These are phyloP conservation scores for Troides aeacus DNA, from an alignment of 2,888 invertebrate species.

Conservation along the genomic window DNA sequence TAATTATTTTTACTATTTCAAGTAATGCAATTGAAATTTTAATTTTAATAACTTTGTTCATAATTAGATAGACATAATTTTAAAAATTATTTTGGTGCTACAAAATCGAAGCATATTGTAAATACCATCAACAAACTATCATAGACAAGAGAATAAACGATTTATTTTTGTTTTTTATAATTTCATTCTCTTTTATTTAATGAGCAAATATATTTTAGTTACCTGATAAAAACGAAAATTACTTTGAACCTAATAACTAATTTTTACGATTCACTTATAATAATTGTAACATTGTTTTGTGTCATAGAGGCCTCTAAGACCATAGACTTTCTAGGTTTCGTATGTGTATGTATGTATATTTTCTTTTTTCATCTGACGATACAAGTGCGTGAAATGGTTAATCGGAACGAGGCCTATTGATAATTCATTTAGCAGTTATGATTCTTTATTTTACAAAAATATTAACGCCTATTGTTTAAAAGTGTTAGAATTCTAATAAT, in stretches of 20 bases:
- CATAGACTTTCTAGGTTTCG: constrained; percentile 39
- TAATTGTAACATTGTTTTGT: background rate
- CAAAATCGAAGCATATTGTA: no score
- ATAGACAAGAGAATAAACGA: no score
- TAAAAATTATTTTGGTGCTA: no score
- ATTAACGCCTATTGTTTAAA: constrained; percentile 42
- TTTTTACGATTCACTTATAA: background rate
- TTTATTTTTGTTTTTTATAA: no score
- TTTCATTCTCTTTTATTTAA: background rate
- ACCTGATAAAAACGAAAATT: background rate
- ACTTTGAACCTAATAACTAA: background rate
- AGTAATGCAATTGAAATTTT: no score
- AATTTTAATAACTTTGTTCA: no score
- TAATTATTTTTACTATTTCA: no score
- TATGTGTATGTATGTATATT: constrained; percentile 41
- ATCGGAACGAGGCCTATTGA: constrained; percentile 51
- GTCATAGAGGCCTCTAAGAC: constrained; percentile 7
- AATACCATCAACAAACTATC: no score
- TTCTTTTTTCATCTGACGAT: constrained; percentile 61
- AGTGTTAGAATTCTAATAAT: constrained; percentile 46
- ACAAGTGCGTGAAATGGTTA: constrained; percentile 57
- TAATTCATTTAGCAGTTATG: constrained; percentile 46
- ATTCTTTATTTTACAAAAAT: constrained; percentile 43
- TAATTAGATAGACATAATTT: no score
- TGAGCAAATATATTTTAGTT: background rate